Base-by-base conservation (phyloP, 2,113 vertebrate species). In the Polyodon spathula region DNA sequence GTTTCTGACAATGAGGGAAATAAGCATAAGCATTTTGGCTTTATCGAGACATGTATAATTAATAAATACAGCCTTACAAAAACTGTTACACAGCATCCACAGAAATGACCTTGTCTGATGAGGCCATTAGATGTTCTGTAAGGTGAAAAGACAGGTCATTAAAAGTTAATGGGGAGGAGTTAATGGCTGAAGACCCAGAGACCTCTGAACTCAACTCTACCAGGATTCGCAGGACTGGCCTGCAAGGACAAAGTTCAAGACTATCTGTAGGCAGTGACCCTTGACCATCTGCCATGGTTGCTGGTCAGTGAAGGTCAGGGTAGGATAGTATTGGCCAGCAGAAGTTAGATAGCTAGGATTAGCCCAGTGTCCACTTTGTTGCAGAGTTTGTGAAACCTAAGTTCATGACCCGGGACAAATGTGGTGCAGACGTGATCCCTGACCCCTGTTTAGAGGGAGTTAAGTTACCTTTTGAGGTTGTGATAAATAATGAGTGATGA, bases 241-340 rank as follows among this genome's bases (percentile, higher is more conserved):
- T 17, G 53, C 53, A 37, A 55, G 53, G 53, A 55, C 53, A 55
- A 55, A 55, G 53, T 55, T 55, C 53, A 55, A 55, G 53, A 55
- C 53, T 10, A 38, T 55, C 53, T 17, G 53, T 8, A 6, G 10
- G 8, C 17, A 16, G 53, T 55, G n/a, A 55, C 17, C 53, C 53
- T 37, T 55, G 17, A 55, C 53, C 53, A 55, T 55, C 53, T 55
- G 53, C 11, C 17, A 37, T 55, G 6, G 11, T 37, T 10, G 16
- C 8, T 9, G n/a, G n/a, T 16, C 53, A 27, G 53, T 55, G 53
- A 55, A 55, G 15, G 17, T 55, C 53, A 55, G 53, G 15, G n/a
- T 37, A 7, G 53, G 8, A 27, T n/a, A 38, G 15, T 10, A 12
- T 55, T 55, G 37, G 53, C 17, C 37, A 38, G 8, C n/a, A 16